A percentile compares a stretch with the other conserved stretches of the same genome.
Evolutionary conservation across 2,113 vertebrate species (phyloP).

Genomic region (Craseonycteris thonglongyai): DNA sequence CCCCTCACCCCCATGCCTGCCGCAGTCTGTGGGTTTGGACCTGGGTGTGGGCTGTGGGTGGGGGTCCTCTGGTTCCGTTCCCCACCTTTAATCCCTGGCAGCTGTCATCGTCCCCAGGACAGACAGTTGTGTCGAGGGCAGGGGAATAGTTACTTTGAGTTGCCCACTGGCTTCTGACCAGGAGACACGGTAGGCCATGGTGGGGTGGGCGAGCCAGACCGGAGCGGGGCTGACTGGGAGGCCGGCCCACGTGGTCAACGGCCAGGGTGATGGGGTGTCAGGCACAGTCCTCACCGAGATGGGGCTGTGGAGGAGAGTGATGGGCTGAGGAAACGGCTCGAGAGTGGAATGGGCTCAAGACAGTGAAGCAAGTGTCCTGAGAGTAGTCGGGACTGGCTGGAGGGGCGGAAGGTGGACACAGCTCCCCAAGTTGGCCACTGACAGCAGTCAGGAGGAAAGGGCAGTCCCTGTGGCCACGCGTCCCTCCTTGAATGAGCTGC

Average conservation of each 20-base stretch:
- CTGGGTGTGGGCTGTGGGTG: conserved; percentile 15
- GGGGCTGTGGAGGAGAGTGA: background rate
- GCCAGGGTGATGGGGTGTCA: background rate
- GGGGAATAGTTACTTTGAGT: conserved; percentile 73
- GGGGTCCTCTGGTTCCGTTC: conserved; percentile 28
- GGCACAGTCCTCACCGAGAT: background rate
- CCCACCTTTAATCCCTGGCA: conserved; percentile 66
- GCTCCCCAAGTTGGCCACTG: background rate
- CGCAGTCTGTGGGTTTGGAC: background rate
- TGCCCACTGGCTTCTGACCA: conserved; percentile 68
- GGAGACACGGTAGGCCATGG: background rate
- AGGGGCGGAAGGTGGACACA: too few species aligned
- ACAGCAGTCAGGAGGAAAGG: background rate
- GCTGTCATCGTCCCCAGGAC: conserved; percentile 61
- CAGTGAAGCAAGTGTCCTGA: rapidly evolving
- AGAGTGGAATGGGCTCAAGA: background rate
- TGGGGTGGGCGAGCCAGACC: background rate
- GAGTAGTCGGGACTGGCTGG: background rate
- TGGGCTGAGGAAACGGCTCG: background rate
- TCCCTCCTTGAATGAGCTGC: background rate
- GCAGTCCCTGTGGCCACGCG: background rate
- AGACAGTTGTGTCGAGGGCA: conserved; percentile 56
- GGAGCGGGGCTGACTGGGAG: background rate
- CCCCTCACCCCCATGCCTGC: background rate
- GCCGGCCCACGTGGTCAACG: background rate